phyloP scores from a whole-genome alignment of 2,888 invertebrate species.

The Scaptomyza reducta region DNA sequence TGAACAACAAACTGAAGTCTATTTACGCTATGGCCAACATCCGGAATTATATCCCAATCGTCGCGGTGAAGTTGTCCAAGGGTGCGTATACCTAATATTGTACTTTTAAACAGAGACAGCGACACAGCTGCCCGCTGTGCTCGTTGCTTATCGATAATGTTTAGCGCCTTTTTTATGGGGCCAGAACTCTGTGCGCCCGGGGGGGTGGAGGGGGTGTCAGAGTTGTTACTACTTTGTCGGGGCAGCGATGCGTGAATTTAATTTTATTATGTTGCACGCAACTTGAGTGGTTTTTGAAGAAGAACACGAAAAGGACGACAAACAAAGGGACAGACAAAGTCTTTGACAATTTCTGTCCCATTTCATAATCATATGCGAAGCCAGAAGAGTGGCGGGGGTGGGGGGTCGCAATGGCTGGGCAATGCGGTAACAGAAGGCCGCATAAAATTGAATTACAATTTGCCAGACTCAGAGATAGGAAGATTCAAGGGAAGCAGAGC shows the following conservation, averaged over 20 bases:
- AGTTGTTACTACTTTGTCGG: conserved; percentile 59
- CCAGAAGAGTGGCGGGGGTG: too few relatives aligned
- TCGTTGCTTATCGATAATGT: conserved; percentile 58
- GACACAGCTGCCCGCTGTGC: conserved; percentile 46
- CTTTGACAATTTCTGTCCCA: conserved; percentile 36
- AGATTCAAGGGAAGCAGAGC: background rate
- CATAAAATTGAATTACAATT: conserved; percentile 79
- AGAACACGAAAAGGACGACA: background rate
- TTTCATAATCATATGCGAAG: conserved; percentile 77
- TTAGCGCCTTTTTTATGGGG: conserved; percentile 42
- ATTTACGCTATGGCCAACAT: conserved; percentile 95
- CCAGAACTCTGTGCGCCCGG: background rate
- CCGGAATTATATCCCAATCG: conserved; percentile 96
- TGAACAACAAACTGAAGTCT: conserved; percentile 95
- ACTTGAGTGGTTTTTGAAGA: conserved; percentile 61
- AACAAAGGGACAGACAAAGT: conserved; percentile 16
- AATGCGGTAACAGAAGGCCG: conserved; percentile 74
- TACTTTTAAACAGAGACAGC: conserved; percentile 13
- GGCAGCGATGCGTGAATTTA: conserved; percentile 68
- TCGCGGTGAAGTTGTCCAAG: conserved; percentile 93
- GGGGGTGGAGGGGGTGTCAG: background rate
- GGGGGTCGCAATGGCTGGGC: conserved; percentile 8
- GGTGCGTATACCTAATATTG: conserved; percentile 86
- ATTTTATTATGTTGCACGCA: conserved; percentile 75
- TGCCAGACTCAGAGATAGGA: conserved; percentile 22